Evolutionary conservation across 2,888 invertebrate species (phyloP).

Genomic region (Eupsilia transversa): DNA sequence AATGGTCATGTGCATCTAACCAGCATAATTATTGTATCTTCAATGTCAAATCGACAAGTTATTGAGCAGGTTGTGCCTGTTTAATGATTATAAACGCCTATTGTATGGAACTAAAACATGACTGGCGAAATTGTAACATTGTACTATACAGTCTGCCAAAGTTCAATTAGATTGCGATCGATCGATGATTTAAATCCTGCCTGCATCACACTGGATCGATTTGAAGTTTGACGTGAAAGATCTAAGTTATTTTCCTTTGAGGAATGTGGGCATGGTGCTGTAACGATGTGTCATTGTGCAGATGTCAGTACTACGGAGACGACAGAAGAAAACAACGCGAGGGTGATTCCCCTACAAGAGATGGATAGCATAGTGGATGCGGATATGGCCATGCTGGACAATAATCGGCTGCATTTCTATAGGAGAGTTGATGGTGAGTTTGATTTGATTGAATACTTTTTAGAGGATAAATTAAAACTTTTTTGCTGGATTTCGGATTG

Average conservation of each 20-base stretch:
- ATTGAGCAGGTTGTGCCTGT: background rate
- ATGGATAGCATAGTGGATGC: conserved; percentile 89
- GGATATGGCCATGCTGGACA: conserved; percentile 86
- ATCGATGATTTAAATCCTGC: background rate
- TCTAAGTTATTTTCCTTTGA: background rate
- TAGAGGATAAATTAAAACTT: background rate
- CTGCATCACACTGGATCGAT: background rate
- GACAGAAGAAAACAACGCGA: conserved; percentile 62
- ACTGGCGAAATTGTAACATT: background rate
- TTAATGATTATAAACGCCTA: background rate
- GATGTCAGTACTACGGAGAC: conserved; percentile 61
- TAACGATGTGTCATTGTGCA: conserved; percentile 19
- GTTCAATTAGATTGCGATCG: background rate
- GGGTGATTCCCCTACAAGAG: conserved; percentile 85
- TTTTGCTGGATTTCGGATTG: background rate
- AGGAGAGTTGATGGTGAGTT: conserved; percentile 84
- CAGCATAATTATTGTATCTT: background rate
- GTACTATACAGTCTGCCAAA: background rate
- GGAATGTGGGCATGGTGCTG: background rate
- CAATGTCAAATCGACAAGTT: conserved; percentile 31
- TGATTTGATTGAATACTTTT: background rate
- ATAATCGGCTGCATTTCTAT: conserved; percentile 87
- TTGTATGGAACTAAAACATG: background rate
- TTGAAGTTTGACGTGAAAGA: background rate
- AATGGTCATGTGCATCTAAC: conserved; percentile 28